These are phyloP conservation scores for Pyrrhosoma nymphula DNA, from an alignment of 2,888 invertebrate species.

Conservation along the genomic window DNA sequence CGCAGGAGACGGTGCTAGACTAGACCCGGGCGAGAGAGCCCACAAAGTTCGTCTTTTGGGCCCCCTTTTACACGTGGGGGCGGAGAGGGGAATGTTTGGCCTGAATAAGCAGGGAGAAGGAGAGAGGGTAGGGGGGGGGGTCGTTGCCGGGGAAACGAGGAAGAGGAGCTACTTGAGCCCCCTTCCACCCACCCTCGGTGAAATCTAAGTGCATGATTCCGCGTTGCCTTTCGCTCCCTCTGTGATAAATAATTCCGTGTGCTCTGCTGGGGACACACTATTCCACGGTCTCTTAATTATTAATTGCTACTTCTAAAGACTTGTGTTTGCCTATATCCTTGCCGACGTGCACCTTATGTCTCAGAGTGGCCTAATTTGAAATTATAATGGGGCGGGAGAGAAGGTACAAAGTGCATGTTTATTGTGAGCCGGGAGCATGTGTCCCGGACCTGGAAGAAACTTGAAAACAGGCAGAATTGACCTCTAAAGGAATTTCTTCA, in stretches of 20 bases:
- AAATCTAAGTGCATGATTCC: conserved; percentile 37
- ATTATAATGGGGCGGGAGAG: not conserved
- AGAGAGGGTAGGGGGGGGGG: not conserved
- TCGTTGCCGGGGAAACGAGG: not conserved
- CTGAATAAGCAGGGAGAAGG: not conserved
- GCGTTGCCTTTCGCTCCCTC: conserved; percentile 30
- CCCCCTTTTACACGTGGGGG: not conserved
- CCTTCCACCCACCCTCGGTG: not conserved
- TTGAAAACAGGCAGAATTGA: not conserved
- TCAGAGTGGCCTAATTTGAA: conserved; percentile 16
- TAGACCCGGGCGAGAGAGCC: not conserved
- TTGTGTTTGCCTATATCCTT: conserved; percentile 13
- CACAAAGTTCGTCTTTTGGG: not conserved
- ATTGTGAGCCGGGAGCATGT: not conserved
- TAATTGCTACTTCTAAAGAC: conserved; percentile 28
- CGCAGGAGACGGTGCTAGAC: not conserved
- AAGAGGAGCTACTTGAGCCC: not conserved
- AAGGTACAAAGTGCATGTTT: conserved; percentile 18
- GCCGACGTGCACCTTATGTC: conserved; percentile 25
- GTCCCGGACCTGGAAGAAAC: not conserved
- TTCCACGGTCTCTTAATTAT: conserved; percentile 41
- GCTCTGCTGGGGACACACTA: conserved; percentile 46
- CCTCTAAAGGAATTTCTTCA: not conserved
- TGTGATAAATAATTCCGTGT: conserved; percentile 47
- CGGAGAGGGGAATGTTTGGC: not conserved